Conservation (phyloP, 2,113 vertebrate genomes). For the Tenebrosternarchus preto region DNA sequence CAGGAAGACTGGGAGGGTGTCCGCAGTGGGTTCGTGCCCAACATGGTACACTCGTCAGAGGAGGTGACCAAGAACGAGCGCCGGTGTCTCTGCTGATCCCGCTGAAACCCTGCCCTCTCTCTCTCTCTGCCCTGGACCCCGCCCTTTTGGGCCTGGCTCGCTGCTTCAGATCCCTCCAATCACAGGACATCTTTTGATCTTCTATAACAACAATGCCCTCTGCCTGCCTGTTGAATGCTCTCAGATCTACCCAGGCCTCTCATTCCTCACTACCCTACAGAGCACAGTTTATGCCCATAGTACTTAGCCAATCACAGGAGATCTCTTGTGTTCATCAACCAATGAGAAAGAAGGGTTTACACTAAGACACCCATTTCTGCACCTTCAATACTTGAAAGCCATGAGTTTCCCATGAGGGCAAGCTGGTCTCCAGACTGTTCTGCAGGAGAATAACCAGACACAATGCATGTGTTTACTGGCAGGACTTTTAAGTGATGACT, state of each 20-base stretch:
- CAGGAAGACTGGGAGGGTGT: slow-evolving; percentile 98
- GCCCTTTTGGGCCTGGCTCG: neutral
- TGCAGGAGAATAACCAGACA: neutral
- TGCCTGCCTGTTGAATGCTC: slow-evolving; percentile 50
- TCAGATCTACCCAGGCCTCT: slow-evolving; percentile 3
- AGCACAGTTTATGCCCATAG: slow-evolving; percentile 17
- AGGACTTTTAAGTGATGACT: slow-evolving; percentile 10
- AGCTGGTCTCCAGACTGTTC: slow-evolving; percentile 21
- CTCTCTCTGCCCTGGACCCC: neutral
- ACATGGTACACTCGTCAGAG: slow-evolving; percentile 87
- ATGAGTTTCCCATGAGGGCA: slow-evolving; percentile 14
- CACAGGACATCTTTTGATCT: slow-evolving; percentile 31
- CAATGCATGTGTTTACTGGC: neutral
- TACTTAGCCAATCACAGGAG: neutral
- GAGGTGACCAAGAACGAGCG: slow-evolving; percentile 86
- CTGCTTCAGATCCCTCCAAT: slow-evolving; percentile 15
- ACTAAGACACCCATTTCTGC: slow-evolving; percentile 5
- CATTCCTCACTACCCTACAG: slow-evolving; percentile 20
- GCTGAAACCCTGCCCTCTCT: neutral
- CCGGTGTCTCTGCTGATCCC: slow-evolving; percentile 85
- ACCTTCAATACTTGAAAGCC: slow-evolving; percentile 38
- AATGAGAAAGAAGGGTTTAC: slow-evolving; percentile 1
- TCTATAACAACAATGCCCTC: slow-evolving; percentile 3
- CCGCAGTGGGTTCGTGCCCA: slow-evolving; percentile 95
- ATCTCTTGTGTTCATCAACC: neutral